Conservation (phyloP, 1,140 invertebrate species). For the Euschistus heros region DNA sequence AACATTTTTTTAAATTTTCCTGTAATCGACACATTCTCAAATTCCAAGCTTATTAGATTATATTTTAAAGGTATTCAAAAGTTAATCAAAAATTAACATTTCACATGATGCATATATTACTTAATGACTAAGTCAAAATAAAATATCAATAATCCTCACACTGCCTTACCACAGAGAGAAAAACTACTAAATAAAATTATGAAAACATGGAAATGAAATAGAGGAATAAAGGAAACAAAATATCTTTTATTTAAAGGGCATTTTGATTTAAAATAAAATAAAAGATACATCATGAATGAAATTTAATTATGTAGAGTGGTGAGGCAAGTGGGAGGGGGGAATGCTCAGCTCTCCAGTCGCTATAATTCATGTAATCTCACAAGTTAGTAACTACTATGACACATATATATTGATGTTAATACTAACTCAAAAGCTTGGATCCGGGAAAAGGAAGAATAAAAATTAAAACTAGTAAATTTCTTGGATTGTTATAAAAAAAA, state of each 20-base stretch:
- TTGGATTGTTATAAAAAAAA: background rate
- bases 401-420: too few species aligned
- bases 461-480: background rate
- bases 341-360: background rate
- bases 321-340: background rate
- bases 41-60: too few species aligned
- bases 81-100: too few species aligned
- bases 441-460: background rate
- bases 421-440: too few species aligned
- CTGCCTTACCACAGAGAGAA: background rate
- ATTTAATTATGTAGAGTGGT: background rate
- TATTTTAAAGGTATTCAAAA: too few species aligned
- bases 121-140: too few species aligned
- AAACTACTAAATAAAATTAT: background rate
- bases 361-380: too few species aligned
- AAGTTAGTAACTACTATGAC: too few species aligned
- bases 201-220: background rate
- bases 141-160: background rate
- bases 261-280: background rate
- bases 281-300: background rate
- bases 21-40: too few species aligned
- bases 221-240: background rate
- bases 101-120: too few species aligned
- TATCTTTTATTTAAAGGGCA: background rate
- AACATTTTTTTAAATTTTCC: too few species aligned